Conservation (phyloP, 2,888 invertebrate species). For the Scelioninae gen. 1 region DNA sequence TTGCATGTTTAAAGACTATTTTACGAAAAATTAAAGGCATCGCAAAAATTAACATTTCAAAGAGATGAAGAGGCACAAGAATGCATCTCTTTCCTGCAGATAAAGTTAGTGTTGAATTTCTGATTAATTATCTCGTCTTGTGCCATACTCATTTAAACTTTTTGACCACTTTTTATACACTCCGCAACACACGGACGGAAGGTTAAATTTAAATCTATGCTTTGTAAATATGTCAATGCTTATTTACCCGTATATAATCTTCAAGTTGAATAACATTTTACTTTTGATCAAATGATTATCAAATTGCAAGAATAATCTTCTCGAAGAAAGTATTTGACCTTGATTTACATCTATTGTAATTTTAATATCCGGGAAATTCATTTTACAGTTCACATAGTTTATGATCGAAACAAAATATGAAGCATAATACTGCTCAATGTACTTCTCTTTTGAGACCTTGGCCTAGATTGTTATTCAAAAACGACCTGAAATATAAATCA, state of each 20-base stretch:
- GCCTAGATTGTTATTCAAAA: constrained; percentile 1
- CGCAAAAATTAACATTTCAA: constrained; percentile 33
- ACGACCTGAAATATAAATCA: neutral
- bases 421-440: neutral
- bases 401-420: neutral
- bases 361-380: neutral
- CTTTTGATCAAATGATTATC: neutral
- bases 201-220: constrained; percentile 11
- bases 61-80: constrained; percentile 33
- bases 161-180: constrained; percentile 23
- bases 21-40: constrained; percentile 8
- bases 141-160: constrained; percentile 40
- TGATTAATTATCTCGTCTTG: constrained; percentile 61
- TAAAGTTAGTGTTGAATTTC: constrained; percentile 64
- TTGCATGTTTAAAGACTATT: constrained; percentile 26
- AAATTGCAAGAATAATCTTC: neutral
- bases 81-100: constrained; percentile 48
- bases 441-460: constrained; percentile 2
- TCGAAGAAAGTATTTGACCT: neutral
- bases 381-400: neutral
- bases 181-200: neutral
- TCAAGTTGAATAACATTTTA: too few relatives aligned
- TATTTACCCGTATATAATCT: too few relatives aligned
- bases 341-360: neutral
- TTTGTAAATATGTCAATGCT: neutral